A percentile compares a stretch with the other conserved stretches of the same genome.
Evolutionary conservation across 2,888 invertebrate genomes (phyloP).

Genomic region (Scrobipalpa atriplicella): DNA sequence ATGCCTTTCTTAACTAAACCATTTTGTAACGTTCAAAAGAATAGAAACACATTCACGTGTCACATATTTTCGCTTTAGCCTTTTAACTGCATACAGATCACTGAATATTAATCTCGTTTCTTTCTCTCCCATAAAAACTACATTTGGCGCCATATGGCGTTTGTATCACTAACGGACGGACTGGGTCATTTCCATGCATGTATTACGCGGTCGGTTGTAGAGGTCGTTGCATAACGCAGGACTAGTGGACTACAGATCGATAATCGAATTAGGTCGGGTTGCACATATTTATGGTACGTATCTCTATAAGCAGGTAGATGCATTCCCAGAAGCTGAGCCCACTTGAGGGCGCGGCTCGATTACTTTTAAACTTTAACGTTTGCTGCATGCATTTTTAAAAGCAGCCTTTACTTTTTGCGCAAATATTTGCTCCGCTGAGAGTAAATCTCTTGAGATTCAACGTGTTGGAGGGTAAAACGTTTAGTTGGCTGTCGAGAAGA

Average conservation of each 20-base stretch:
- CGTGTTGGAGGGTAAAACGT: slow-evolving; percentile 38
- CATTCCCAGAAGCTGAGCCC: slow-evolving; percentile 68
- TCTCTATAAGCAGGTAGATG: slow-evolving; percentile 78
- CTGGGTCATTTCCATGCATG: slow-evolving; percentile 61
- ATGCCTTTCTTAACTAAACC: slow-evolving; percentile 15
- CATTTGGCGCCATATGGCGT: slow-evolving; percentile 51
- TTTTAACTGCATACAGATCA: slow-evolving; percentile 23
- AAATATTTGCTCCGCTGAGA: slow-evolving; percentile 46
- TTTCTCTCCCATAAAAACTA: slow-evolving; percentile 33
- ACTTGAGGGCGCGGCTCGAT: slow-evolving; percentile 54
- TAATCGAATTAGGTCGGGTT: slow-evolving; percentile 64
- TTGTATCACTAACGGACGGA: slow-evolving; percentile 56
- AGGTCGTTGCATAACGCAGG: slow-evolving; percentile 52
- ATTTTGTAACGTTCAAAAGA: slow-evolving; percentile 12
- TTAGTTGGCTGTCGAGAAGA: slow-evolving; percentile 26
- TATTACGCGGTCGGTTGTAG: slow-evolving; percentile 60
- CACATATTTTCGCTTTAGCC: slow-evolving; percentile 31
- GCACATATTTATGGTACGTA: slow-evolving; percentile 64
- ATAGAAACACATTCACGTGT: slow-evolving; percentile 17
- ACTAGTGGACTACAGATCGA: slow-evolving; percentile 52
- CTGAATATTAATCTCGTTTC: slow-evolving; percentile 33
- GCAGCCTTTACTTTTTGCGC: slow-evolving; percentile 55
- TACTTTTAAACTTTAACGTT: slow-evolving; percentile 50
- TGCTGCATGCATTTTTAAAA: slow-evolving; percentile 53
- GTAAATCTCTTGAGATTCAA: slow-evolving; percentile 43